Percentiles rank a stretch among this genome's conserved stretches.
Conservation (phyloP, 1,140 invertebrate species). For the Drosophila lini region DNA sequence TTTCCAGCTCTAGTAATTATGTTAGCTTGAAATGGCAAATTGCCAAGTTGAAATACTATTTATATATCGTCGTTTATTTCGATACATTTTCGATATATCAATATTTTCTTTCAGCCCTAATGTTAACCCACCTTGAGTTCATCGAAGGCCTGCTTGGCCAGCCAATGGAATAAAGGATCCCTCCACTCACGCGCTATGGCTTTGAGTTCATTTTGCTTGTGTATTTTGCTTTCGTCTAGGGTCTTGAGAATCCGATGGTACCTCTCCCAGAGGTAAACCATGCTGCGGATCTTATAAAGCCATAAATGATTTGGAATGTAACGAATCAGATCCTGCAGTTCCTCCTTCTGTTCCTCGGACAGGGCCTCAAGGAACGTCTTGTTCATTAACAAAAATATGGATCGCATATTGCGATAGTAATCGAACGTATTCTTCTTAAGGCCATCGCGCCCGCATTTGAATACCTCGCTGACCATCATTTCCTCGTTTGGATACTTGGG, state of each 20-base stretch:
- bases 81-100: neutral
- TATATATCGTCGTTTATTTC: too few species aligned
- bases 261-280: conserved; percentile 54
- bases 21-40: too few species aligned
- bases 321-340: conserved; percentile 58
- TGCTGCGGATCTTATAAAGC: conserved; percentile 55
- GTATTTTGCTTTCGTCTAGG: neutral
- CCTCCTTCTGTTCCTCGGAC: neutral
- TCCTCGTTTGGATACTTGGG: neutral
- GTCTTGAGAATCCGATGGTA: conserved; percentile 13
- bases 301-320: conserved; percentile 53
- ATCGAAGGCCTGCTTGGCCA: conserved; percentile 61
- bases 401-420: conserved; percentile 13
- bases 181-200: conserved; percentile 23
- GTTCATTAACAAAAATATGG: conserved; percentile 52
- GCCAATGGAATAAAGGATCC: conserved; percentile 62
- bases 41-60: too few species aligned
- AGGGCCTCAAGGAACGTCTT: conserved; percentile 45
- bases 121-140: conserved; percentile 56
- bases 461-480: conserved; percentile 1
- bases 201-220: neutral
- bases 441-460: conserved; percentile 14
- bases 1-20: too few species aligned
- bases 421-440: conserved; percentile 21
- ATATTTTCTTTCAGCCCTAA: neutral